Base-by-base conservation (phyloP, 1,140 invertebrate species). In the Polypedilum pembai region DNA sequence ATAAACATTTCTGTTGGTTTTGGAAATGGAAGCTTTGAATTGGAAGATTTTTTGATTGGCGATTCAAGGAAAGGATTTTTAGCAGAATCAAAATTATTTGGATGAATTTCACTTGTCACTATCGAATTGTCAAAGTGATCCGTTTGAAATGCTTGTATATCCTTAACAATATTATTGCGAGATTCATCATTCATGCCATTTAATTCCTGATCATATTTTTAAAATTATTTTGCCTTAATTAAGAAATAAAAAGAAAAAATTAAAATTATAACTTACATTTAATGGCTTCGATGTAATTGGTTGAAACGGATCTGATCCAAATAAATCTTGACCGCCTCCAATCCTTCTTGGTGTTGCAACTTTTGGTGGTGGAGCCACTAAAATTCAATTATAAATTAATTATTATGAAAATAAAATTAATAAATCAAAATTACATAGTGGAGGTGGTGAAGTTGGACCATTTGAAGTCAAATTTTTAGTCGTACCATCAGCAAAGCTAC, bases 291-390 rank as follows among this genome's bases (percentile, higher is more conserved):
- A 20, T n/a, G 79, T 76, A 8, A 78, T 77, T 73, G 82, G 81
- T 75, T 79, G 83, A 79, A 90, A 90, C 8, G 88, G 88, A 73
- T 86, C 83, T 0, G 88, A 88, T n/a, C 89, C 88, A 82, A 91
- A 91, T 10, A 90, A 80, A 79, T 91, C 89, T 83, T 75, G 82
- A 78, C 83, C 87, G 84, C 78, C 82, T 76, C 83, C 83, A 20
- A 76, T 82, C 56, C 80, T 80, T 74, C 81, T 81, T 74, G 84
- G 82, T 76, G 80, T 81, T 76, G 83, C 87, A 10, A 89, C 86
- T 82, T 92, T 92, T 75, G 91, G 90, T 76, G 91, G 91, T 76
- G 91, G 91, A 8, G 91, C 91, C 85, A 92, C 91, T 92, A 80
- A 5, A 85, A 85, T 77, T 12, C 77, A n/a, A n/a, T n/a, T n/a